Evolutionary conservation across 2,888 invertebrate species (phyloP).

Genomic region (Eupelmus urozonus): DNA sequence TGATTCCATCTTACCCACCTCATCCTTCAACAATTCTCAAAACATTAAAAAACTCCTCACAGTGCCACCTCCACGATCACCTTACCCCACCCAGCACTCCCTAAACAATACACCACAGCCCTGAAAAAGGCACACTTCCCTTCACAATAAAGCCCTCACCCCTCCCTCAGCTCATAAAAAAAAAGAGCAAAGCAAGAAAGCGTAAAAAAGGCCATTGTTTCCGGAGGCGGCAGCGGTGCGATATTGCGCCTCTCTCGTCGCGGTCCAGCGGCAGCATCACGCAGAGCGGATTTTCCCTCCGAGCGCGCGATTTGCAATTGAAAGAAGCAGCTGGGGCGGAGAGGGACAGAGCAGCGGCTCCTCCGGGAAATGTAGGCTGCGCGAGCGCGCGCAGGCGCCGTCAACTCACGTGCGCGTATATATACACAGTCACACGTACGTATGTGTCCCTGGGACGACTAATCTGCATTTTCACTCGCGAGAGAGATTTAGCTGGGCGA

Average conservation of each 20-base stretch:
- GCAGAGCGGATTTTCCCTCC: not conserved
- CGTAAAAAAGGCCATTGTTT: slow-evolving; percentile 14
- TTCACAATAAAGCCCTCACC: no score
- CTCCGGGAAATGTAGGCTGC: not conserved
- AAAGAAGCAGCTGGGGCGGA: slow-evolving; percentile 31
- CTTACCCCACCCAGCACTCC: no score
- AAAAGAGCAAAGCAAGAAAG: no score
- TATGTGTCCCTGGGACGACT: no score
- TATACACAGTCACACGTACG: slow-evolving; percentile 12
- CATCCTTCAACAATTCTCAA: no score
- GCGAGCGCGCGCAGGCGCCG: no score
- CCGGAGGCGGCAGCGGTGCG: not conserved
- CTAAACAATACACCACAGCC: no score
- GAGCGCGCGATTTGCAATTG: slow-evolving; percentile 48
- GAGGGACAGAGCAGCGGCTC: not conserved
- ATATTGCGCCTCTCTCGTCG: slow-evolving; percentile 3
- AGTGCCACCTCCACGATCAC: no score
- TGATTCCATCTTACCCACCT: no score
- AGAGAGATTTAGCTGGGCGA: not conserved
- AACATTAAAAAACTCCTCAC: no score
- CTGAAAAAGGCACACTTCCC: no score
- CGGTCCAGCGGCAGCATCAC: not conserved
- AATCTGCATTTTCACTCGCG: slow-evolving; percentile 36
- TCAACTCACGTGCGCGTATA: slow-evolving; percentile 35
- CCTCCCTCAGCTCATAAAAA: no score